Evolutionary conservation across 2,113 vertebrate genomes (phyloP).

Genomic region (Aptenodytes patagonicus): DNA sequence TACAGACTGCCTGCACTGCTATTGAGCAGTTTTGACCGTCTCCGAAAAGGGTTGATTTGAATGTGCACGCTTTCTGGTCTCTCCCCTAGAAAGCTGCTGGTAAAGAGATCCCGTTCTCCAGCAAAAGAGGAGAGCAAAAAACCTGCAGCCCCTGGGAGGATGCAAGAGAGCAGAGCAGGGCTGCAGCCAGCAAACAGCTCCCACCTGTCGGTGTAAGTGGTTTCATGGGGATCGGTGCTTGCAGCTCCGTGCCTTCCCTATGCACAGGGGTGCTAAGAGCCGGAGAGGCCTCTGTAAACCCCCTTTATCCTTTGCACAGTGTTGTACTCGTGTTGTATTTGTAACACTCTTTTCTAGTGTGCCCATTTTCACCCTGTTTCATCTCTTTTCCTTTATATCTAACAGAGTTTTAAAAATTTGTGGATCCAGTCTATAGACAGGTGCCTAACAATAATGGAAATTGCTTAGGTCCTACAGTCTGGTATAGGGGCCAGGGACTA

Average conservation of each 20-base stretch:
- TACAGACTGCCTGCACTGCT: background rate
- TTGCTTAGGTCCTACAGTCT: background rate
- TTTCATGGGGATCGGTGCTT: background rate
- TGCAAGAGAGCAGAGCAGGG: background rate
- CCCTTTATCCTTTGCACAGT: background rate
- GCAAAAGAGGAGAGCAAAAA: background rate
- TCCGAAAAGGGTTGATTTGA: background rate
- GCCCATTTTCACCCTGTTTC: background rate
- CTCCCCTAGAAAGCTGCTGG: slow-evolving; percentile 5
- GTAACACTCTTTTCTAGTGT: accelerated
- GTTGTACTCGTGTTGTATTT: background rate
- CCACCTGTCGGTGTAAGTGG: background rate
- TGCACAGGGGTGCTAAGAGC: background rate
- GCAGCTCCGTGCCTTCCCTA: background rate
- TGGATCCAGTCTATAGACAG: background rate
- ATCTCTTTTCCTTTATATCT: background rate
- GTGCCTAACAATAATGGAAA: background rate
- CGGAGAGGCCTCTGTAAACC: accelerated
- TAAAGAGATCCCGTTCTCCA: background rate
- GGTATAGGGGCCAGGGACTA: background rate
- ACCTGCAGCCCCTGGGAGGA: background rate
- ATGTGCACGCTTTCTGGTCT: background rate
- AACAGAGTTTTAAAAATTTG: background rate
- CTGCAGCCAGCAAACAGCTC: background rate
- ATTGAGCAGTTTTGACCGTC: slow-evolving; percentile 2